A percentile compares a stretch with the other conserved stretches of the same genome.
These are phyloP conservation scores for Hemiscyllium ocellatum DNA, from an alignment of 2,113 vertebrate species.

Conservation along the genomic window DNA sequence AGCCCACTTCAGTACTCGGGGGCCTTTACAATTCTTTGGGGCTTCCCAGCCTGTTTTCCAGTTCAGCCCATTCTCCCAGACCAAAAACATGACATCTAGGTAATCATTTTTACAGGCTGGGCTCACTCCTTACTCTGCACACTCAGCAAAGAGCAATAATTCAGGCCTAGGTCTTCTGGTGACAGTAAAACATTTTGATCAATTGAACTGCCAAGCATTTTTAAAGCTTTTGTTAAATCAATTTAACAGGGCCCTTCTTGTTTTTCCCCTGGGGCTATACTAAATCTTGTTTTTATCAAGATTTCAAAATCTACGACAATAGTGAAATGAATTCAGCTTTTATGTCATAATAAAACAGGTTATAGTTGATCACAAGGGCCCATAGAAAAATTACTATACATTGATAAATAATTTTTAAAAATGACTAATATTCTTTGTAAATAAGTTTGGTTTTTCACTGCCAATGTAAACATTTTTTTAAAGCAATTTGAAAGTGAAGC, in stretches of 20 bases:
- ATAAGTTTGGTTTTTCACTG: not conserved
- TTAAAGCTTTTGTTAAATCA: not conserved
- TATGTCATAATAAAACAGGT: not conserved
- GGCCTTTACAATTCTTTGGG: no score
- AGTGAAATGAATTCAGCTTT: not conserved
- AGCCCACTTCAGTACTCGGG: no score
- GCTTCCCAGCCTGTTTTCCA: no score
- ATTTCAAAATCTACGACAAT: not conserved
- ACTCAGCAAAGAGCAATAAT: no score
- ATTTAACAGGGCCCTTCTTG: not conserved
- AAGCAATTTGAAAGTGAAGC: not conserved
- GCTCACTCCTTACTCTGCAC: no score
- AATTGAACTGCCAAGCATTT: not conserved
- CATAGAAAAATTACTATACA: not conserved
- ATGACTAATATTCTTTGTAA: not conserved
- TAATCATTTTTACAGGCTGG: no score
- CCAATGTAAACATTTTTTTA: not conserved
- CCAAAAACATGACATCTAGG: no score
- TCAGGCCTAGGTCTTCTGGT: not conserved
- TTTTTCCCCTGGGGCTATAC: not conserved
- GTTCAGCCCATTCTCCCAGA: no score
- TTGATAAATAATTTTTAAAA: not conserved
- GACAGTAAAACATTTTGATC: not conserved
- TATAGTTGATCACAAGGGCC: not conserved
- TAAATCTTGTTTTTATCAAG: not conserved